These are phyloP conservation scores for Neoarius graeffei DNA, from an alignment of 2,113 vertebrate genomes.

Conservation along the genomic window DNA sequence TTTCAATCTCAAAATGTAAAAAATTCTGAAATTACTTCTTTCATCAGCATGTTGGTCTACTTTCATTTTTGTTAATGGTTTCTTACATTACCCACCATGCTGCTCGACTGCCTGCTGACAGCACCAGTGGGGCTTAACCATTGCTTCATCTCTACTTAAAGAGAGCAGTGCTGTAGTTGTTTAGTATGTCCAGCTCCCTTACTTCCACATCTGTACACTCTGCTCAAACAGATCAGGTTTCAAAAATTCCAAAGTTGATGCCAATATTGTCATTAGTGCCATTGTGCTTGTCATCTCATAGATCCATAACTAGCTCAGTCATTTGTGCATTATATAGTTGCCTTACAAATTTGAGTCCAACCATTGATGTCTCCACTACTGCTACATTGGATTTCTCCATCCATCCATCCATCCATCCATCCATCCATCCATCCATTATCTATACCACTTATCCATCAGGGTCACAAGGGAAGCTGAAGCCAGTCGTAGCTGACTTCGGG, in stretches of 20 bases:
- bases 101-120: neutral
- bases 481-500: no score
- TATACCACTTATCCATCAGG: no score
- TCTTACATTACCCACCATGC: neutral
- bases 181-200: neutral
- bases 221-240: neutral
- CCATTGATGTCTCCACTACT: neutral
- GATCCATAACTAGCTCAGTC: neutral
- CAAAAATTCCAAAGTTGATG: neutral
- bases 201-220: neutral
- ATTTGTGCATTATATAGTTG: neutral
- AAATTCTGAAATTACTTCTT: neutral
- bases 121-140: neutral
- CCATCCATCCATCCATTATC: no score
- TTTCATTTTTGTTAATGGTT: neutral
- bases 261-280: neutral
- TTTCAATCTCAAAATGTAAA: neutral
- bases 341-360: neutral
- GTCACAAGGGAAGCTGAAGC: no score
- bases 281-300: neutral
- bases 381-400: neutral
- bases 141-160: neutral
- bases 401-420: no score
- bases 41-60: neutral
- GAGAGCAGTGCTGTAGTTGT: neutral